phyloP scores from a whole-genome alignment of 2,888 invertebrate species.

The Mamestra brassicae region DNA sequence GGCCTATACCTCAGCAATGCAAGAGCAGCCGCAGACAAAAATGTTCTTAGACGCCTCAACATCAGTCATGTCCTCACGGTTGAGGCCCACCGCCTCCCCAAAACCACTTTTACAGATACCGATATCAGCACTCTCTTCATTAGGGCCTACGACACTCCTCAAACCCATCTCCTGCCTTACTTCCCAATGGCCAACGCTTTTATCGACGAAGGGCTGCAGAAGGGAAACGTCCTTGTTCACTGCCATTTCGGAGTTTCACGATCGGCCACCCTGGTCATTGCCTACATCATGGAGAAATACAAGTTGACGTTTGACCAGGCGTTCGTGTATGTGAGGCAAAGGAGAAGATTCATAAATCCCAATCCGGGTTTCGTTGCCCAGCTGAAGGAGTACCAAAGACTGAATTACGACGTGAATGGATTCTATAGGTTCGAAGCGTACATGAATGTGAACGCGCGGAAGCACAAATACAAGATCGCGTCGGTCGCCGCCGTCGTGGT shows the following conservation, averaged over 20 bases:
- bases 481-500: slow-evolving; percentile 82
- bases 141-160: slow-evolving; percentile 87
- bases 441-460: slow-evolving; percentile 83
- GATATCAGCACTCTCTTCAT: slow-evolving; percentile 86
- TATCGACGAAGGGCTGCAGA: slow-evolving; percentile 91
- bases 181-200: slow-evolving; percentile 88
- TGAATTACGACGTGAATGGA: slow-evolving; percentile 82
- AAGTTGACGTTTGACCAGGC: slow-evolving; percentile 96
- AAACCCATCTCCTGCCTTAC: slow-evolving; percentile 85
- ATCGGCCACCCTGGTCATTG: slow-evolving; percentile 98
- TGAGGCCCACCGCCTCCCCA: slow-evolving; percentile 84
- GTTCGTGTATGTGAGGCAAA: slow-evolving; percentile 95
- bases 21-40: slow-evolving; percentile 81
- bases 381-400: slow-evolving; percentile 92
- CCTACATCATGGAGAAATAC: slow-evolving; percentile 97
- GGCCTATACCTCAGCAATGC: slow-evolving; percentile 88
- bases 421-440: slow-evolving; percentile 83
- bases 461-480: slow-evolving; percentile 84
- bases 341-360: slow-evolving; percentile 97
- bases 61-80: slow-evolving; percentile 89
- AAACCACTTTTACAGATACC: slow-evolving; percentile 79
- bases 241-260: slow-evolving; percentile 99
- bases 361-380: slow-evolving; percentile 98
- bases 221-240: slow-evolving; percentile 95
- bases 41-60: slow-evolving; percentile 81